Percentiles rank a stretch among this genome's conserved stretches.
Conservation (phyloP, 2,113 vertebrate species). For the Cebidichthys violaceus region DNA sequence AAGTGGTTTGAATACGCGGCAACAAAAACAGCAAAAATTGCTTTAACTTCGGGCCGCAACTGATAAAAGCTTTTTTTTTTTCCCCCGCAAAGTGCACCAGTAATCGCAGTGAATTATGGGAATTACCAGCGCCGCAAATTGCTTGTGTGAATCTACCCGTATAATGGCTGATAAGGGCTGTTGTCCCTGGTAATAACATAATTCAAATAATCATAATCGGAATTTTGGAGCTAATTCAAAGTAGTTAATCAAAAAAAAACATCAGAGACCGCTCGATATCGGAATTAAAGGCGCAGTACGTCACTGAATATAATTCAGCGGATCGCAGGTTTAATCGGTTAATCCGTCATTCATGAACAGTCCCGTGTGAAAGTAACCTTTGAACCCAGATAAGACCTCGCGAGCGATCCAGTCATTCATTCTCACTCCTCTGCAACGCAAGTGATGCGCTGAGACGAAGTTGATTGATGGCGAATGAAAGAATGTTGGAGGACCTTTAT, state of each 20-base stretch:
- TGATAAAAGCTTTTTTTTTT: constrained; percentile 34
- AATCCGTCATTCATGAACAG: constrained; percentile 15
- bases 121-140: constrained; percentile 35
- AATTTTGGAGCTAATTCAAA: constrained; percentile 24
- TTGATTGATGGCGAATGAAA: constrained; percentile 48
- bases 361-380: constrained; percentile 42
- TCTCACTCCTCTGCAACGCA: constrained; percentile 17
- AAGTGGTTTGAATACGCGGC: constrained; percentile 7
- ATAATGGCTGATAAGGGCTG: constrained; percentile 29
- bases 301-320: constrained; percentile 7
- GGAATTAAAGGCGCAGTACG: background rate
- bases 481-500: constrained; percentile 45
- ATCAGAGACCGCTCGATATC: constrained; percentile 5
- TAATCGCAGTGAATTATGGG: constrained; percentile 40
- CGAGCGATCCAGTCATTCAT: constrained; percentile 20
- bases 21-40: constrained; percentile 16
- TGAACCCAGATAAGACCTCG: constrained; percentile 8
- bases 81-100: background rate
- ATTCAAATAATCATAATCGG: constrained; percentile 28
- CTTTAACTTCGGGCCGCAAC: background rate
- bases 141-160: constrained; percentile 28
- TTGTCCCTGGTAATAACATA: constrained; percentile 11
- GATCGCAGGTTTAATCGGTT: constrained; percentile 18
- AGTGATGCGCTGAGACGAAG: background rate
- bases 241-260: constrained; percentile 3